Percentiles rank a stretch among this genome's conserved stretches.
These are phyloP conservation scores for Branchipolynoe longqiensis DNA, from an alignment of 2,888 invertebrate species.

Conservation along the genomic window DNA sequence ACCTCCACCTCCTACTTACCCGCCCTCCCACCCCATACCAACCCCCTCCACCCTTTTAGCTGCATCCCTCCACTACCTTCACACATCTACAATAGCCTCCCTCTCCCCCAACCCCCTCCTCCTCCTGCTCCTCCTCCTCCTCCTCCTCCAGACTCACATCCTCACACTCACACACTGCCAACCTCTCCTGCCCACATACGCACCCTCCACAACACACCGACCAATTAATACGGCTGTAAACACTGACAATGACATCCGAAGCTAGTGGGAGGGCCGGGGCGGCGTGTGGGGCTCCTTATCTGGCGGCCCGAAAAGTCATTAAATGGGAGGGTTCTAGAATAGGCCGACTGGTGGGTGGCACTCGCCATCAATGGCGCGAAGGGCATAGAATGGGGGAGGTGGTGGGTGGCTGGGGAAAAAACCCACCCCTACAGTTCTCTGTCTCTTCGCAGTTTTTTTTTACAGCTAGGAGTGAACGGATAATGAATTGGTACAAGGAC, in stretches of 20 bases:
- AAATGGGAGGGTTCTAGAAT: too few species aligned
- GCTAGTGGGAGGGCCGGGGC: neutral
- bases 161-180: neutral
- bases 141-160: neutral
- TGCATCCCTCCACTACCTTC: too few species aligned
- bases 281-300: neutral
- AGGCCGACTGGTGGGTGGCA: too few species aligned
- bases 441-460: too few species aligned
- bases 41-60: neutral
- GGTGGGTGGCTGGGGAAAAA: too few species aligned
- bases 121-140: neutral
- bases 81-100: too few species aligned
- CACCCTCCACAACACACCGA: neutral
- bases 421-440: too few species aligned
- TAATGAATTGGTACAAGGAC: too few species aligned
- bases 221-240: conserved; percentile 28
- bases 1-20: neutral
- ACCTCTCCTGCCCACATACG: neutral
- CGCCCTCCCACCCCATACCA: neutral
- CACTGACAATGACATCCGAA: conserved; percentile 33
- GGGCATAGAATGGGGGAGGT: too few species aligned
- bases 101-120: neutral
- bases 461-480: too few species aligned
- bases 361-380: too few species aligned
- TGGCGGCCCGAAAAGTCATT: neutral